Evolutionary conservation across 2,888 invertebrate species (phyloP).

Genomic region (Trilocha varians): DNA sequence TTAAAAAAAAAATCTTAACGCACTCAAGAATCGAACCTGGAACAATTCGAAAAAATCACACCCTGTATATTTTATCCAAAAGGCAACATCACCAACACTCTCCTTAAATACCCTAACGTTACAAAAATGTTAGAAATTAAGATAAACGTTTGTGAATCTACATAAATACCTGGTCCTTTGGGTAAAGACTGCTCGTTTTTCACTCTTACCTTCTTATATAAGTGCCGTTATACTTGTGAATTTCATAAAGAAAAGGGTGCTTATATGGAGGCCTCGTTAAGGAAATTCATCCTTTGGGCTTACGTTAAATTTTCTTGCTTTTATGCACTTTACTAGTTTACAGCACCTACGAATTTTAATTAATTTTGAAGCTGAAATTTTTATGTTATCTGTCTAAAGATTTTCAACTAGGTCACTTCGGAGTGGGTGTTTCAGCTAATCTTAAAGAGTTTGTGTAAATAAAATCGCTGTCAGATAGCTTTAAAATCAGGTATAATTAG

Average conservation of each 20-base stretch:
- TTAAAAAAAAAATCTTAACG: no score
- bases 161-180: conserved; percentile 15
- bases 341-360: no score
- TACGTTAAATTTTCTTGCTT: background rate
- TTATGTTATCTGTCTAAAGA: no score
- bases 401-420: no score
- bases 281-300: background rate
- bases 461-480: no score
- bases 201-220: background rate
- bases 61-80: no score
- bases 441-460: no score
- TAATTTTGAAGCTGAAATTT: no score
- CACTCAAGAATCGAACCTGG: no score
- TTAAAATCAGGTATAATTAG: no score
- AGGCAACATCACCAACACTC: background rate
- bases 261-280: conserved; percentile 8
- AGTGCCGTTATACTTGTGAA: background rate
- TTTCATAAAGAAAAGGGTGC: conserved; percentile 7
- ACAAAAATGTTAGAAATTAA: conserved; percentile 11
- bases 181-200: background rate
- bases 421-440: no score
- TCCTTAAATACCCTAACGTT: conserved; percentile 11
- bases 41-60: no score
- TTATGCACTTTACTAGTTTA: background rate
- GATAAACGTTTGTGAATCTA: conserved; percentile 14